Percentiles rank a stretch among this genome's conserved stretches.
Evolutionary conservation across 1,140 invertebrate species (phyloP).

Genomic region (Sycobia sp.): DNA sequence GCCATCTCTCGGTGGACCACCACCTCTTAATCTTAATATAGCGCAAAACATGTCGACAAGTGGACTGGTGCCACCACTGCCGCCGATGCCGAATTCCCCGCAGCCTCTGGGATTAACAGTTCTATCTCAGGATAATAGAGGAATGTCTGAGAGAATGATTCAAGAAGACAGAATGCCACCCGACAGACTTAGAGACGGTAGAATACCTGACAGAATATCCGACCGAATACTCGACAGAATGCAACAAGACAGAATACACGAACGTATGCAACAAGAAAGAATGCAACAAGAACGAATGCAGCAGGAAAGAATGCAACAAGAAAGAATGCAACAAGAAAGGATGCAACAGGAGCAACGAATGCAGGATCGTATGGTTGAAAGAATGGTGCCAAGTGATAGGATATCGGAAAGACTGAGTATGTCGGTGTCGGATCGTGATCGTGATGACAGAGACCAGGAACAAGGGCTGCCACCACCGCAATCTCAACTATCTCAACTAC

Average conservation of each 20-base stretch:
- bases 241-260: constrained; percentile 42
- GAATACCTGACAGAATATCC: constrained; percentile 33
- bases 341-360: background rate
- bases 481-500: no score
- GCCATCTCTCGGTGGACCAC: constrained; percentile 17
- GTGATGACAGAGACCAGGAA: constrained; percentile 37
- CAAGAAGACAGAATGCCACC: constrained; percentile 21
- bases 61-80: constrained; percentile 35
- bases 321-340: background rate
- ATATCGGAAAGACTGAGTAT: constrained; percentile 41
- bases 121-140: constrained; percentile 44
- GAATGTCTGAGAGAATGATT: constrained; percentile 4
- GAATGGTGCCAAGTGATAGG: constrained; percentile 32
- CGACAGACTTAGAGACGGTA: constrained; percentile 8
- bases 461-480: constrained; percentile 39
- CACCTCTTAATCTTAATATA: constrained; percentile 55
- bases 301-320: constrained; percentile 31
- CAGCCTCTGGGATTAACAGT: constrained; percentile 56
- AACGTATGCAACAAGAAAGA: constrained; percentile 48
- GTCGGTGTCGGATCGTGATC: constrained; percentile 38
- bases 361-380: constrained; percentile 39
- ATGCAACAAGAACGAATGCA: constrained; percentile 40
- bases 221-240: constrained; percentile 37
- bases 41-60: constrained; percentile 52
- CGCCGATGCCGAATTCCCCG: constrained; percentile 51